Evolutionary conservation across 1,140 invertebrate species (phyloP), one percentile per base, ranked within the genome.

Genomic region (Octopus bimaculoides): DNA sequence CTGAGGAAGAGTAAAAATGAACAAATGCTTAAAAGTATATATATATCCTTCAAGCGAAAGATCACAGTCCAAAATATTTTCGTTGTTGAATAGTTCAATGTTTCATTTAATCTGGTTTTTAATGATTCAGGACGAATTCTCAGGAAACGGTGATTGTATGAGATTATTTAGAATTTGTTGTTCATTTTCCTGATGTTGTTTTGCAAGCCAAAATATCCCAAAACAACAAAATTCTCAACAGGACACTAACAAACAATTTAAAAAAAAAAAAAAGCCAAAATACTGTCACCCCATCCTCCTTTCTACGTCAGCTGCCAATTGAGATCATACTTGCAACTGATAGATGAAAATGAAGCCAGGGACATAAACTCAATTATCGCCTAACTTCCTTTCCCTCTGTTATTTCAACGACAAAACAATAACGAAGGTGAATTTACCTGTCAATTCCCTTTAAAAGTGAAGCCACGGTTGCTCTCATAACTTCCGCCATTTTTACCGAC

Each of bases 361-460:
- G 5, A 3, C 2, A 53, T 77, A 53, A 26, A n/a, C 52, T 9
- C 7, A 5, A 41, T 52, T 41, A 17, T 12, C 52, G 10, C 71
- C 4, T 17, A 52, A 79, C 8, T 6, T 77, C 12, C 74, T 41
- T 77, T 54, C 8, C 14, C 17, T 17, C 17, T n/a, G 26, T 71
- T 12, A 71, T 75, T 12, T 61, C 4, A 78, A 61, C 4, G 26
- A 5, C 56, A n/a, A 7, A 10, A 3, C 54, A 5, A 52, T 73
- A 79, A 52, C 10, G 26, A 10, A 5, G 10, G 55, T 56, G 5
- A 9, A 26, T 6, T 81, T 91, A 95, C 94, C 94, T 93, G 90
- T 95, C 94, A 80, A 95, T 95, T 80, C 94, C 94, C 89, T 94
- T 94, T 7, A 95, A 89, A 92, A 95, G 94, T 41, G 90, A 90